Percentiles rank a stretch among this genome's conserved stretches.
These are phyloP conservation scores for Chionomys nivalis DNA, from an alignment of 2,113 vertebrate genomes.

Conservation along the genomic window DNA sequence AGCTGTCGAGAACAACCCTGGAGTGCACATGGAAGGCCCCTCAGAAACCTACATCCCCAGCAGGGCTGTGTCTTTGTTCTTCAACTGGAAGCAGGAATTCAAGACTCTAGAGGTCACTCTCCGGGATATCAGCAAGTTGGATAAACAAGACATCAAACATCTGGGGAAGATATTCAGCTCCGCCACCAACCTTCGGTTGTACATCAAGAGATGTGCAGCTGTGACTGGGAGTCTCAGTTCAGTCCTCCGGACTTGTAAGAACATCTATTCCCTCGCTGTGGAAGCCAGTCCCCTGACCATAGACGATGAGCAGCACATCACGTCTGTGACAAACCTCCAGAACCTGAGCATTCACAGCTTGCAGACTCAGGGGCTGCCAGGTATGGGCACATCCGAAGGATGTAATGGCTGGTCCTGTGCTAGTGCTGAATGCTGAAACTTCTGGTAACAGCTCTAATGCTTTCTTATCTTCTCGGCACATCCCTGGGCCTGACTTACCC, in stretches of 20 bases:
- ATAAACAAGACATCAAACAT: constrained; percentile 76
- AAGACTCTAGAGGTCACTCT: constrained; percentile 80
- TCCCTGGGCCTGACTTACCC: not conserved
- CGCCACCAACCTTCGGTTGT: constrained; percentile 70
- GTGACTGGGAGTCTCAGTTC: constrained; percentile 66
- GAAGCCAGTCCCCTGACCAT: constrained; percentile 74
- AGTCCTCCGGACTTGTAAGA: constrained; percentile 72
- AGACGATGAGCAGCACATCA: constrained; percentile 73
- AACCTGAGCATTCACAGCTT: constrained; percentile 69
- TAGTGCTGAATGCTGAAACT: not conserved
- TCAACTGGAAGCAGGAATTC: constrained; percentile 78
- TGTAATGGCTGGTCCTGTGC: not conserved
- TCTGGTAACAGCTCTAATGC: not conserved
- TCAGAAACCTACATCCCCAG: constrained; percentile 74
- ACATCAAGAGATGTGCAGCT: constrained; percentile 70
- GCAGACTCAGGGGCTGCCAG: constrained; percentile 55
- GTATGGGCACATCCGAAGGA: constrained; percentile 21
- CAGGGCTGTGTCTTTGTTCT: constrained; percentile 80
- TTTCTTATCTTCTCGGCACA: not conserved
- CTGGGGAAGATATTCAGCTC: constrained; percentile 83
- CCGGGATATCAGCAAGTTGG: constrained; percentile 74
- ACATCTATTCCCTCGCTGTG: constrained; percentile 72
- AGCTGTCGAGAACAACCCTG: not conserved
- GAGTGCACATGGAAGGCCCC: not conserved
- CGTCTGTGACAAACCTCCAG: constrained; percentile 68